Evolutionary conservation across 2,797 vertebrate species (phyloP).

Genomic region (Oreochromis mossambicus): DNA sequence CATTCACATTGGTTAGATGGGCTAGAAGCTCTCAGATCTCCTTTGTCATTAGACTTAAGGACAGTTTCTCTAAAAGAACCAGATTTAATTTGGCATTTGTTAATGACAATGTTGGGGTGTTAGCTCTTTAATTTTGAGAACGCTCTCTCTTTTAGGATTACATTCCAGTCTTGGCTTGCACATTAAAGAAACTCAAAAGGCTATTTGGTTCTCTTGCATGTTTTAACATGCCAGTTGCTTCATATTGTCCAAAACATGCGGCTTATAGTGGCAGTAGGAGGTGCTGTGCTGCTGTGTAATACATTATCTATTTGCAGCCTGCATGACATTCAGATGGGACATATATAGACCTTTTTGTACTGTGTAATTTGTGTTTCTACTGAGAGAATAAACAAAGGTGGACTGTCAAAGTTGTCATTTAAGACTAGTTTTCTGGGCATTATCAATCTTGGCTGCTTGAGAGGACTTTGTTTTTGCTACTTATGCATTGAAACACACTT

Average conservation of each 20-base stretch:
- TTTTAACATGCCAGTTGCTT: constrained; percentile 40
- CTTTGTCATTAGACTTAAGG: background rate
- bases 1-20: background rate
- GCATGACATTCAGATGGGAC: background rate
- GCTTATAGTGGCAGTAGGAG: constrained; percentile 29
- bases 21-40: background rate
- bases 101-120: background rate
- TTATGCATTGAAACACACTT: background rate
- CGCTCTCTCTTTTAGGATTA: background rate
- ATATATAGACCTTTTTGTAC: background rate
- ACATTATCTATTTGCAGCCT: background rate
- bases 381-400: too few species aligned
- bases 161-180: background rate
- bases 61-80: background rate
- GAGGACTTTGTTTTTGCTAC: background rate
- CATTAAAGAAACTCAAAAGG: background rate
- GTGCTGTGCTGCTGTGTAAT: constrained; percentile 29
- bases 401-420: background rate
- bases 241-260: constrained; percentile 10
- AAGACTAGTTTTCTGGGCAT: background rate
- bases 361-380: background rate
- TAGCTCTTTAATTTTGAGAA: background rate
- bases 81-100: background rate
- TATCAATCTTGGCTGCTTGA: background rate
- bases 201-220: constrained; percentile 25